Percentiles rank a stretch among this genome's conserved stretches.
Conservation (phyloP, 2,797 vertebrate species). For the Lateolabrax maculatus region DNA sequence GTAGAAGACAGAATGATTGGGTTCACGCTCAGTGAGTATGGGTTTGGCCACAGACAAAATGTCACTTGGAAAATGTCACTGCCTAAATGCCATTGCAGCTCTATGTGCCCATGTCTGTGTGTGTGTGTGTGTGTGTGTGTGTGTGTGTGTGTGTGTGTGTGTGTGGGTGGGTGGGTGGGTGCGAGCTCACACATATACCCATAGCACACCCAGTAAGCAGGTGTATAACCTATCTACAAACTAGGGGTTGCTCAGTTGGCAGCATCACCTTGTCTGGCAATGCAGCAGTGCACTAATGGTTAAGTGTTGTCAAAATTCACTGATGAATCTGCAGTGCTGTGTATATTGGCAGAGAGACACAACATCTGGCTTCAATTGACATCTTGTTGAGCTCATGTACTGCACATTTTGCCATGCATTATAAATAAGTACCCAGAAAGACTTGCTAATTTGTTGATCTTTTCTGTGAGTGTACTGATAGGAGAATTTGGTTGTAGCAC, state of each 20-base stretch:
- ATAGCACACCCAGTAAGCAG: conserved; percentile 26
- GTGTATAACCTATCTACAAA: conserved; percentile 52
- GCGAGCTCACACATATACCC: conserved; percentile 17
- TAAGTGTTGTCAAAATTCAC: conserved; percentile 48
- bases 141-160: no score
- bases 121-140: background rate
- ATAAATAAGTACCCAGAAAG: conserved; percentile 26
- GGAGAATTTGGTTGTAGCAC: background rate
- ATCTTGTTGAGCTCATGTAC: conserved; percentile 52
- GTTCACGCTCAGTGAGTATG: conserved; percentile 74
- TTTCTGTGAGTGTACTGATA: conserved; percentile 21
- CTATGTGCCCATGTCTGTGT: conserved; percentile 10
- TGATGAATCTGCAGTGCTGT: conserved; percentile 41
- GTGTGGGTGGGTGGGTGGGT: background rate
- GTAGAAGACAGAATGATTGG: conserved; percentile 57
- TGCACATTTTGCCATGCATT: conserved; percentile 38
- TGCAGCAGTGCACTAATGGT: conserved; percentile 11
- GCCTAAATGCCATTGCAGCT: conserved; percentile 81
- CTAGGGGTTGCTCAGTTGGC: conserved; percentile 34
- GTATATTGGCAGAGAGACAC: conserved; percentile 35
- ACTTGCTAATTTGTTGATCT: conserved; percentile 35
- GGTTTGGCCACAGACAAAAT: conserved; percentile 82
- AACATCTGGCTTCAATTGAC: conserved; percentile 53
- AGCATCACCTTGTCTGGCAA: conserved; percentile 36
- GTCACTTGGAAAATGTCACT: conserved; percentile 86